Percentiles rank a stretch among this genome's conserved stretches.
phyloP scores from a whole-genome alignment of 2,113 vertebrate genomes.

The Ptyas mucosa region DNA sequence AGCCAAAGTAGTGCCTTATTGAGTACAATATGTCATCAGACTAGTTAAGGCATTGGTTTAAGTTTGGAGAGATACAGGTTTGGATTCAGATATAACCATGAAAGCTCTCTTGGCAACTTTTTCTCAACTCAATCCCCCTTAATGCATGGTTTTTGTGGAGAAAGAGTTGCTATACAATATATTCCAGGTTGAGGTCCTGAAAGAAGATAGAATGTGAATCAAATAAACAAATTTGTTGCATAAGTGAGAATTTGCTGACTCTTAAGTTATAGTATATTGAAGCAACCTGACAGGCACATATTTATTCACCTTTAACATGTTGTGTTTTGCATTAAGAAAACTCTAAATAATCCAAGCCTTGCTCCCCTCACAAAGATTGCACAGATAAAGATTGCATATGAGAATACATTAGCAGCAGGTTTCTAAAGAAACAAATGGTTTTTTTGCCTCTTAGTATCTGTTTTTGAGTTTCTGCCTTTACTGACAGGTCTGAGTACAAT shows the following conservation, averaged over 20 bases:
- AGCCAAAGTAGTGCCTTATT: not conserved
- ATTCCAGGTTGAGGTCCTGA: not conserved
- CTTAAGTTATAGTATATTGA: not conserved
- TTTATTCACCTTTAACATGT: not conserved
- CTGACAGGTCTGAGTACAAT: not conserved
- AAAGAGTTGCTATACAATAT: not conserved
- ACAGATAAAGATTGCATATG: not conserved
- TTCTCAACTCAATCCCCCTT: not conserved
- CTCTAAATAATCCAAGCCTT: not conserved
- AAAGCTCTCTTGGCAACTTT: not conserved
- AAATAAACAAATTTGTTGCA: not conserved
- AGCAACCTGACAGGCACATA: not conserved
- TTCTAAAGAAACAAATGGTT: slow-evolving; percentile 12
- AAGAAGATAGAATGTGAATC: not conserved
- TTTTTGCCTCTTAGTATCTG: not conserved
- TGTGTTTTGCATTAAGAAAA: not conserved
- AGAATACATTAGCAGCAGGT: not conserved
- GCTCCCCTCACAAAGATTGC: not conserved
- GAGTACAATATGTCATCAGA: no score
- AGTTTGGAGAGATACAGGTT: not conserved
- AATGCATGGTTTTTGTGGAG: not conserved
- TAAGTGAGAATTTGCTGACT: not conserved
- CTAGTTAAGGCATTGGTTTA: not conserved
- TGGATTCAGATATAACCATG: not conserved
- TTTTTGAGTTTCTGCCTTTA: not conserved